Evolutionary conservation across 2,888 invertebrate species (phyloP), one percentile per base, ranked within the genome.

Genomic region (Pseudococcus jackbeardsleyi): DNA sequence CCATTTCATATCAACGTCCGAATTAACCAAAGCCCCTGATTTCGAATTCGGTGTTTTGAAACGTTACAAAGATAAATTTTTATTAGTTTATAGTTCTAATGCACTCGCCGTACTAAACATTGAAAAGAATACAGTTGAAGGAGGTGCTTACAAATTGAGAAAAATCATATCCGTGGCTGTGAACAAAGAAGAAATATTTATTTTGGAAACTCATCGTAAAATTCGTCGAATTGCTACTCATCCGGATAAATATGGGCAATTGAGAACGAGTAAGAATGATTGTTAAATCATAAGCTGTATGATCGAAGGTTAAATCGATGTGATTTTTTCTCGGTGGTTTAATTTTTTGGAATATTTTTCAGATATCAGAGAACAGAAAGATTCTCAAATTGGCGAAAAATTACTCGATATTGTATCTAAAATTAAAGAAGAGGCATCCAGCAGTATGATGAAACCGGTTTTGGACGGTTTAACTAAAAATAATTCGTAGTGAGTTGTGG

Each of bases 181-280:
- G 90, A 92, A 93, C 90, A 94, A 94, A 91, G 94, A 95, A 90
- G 96, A 96, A 92, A 95, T 98, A 90, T 97, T 97, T 92, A 93
- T 97, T 85, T 92, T 98, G 90, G 96, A 96, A 91, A 96, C 96
- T 0, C 93, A 94, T 84, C 93, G 96, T 89, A 95, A 95, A 90
- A 92, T 97, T 89, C 92, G 97, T 87, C 93, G 97, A n/a, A 93
- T 97, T 84, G 95, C 95, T 59, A 94, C 94, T 90, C 92, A 93
- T 90, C 96, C 97, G 12, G 96, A 96, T 82, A 54, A 11, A 26
- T 86, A 46, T 22, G 33, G 9, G n/a, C n/a, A 39, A 26, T 8
- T 39, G 19, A 85, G 39, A 59, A 59, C 39, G 6, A 85, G 85
- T 85, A 39, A 39, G 59, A 50, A 59, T 85, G 1, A 22, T n/a